Percentiles rank a stretch among this genome's conserved stretches.
Conservation (phyloP, 2,888 invertebrate species). For the Arrhopalites spinosus region DNA sequence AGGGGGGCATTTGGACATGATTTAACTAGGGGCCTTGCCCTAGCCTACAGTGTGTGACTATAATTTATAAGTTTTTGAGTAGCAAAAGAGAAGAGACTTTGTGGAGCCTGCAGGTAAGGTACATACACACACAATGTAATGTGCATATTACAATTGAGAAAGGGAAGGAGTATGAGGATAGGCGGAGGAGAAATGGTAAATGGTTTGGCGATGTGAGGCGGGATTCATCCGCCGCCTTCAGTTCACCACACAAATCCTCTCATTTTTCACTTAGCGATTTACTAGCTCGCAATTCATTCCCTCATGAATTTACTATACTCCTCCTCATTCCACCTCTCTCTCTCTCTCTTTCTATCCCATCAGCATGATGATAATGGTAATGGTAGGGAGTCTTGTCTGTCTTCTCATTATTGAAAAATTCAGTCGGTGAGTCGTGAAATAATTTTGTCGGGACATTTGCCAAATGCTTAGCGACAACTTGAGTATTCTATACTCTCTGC, state of each 20-base stretch:
- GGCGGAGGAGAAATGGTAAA: constrained; percentile 16
- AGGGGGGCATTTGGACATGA: background rate
- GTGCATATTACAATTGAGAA: background rate
- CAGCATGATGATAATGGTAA: background rate
- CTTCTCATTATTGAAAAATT: constrained; percentile 29
- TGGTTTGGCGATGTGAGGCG: constrained; percentile 13
- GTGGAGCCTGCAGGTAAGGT: background rate
- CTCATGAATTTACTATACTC: constrained; percentile 10
- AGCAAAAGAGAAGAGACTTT: background rate
- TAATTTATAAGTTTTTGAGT: background rate
- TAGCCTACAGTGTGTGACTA: background rate
- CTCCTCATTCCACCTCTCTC: background rate
- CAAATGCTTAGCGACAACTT: constrained; percentile 25
- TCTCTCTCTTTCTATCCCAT: background rate
- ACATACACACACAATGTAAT: background rate
- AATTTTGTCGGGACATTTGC: constrained; percentile 25
- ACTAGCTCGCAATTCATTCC: constrained; percentile 20
- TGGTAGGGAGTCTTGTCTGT: background rate
- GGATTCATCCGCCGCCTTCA: constrained; percentile 15
- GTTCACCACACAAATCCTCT: constrained; percentile 20
- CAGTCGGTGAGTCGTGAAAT: constrained; percentile 24
- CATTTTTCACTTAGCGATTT: constrained; percentile 29
- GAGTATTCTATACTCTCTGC: background rate
- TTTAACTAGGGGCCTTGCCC: background rate
- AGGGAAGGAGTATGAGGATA: background rate